A percentile compares a stretch with the other conserved stretches of the same genome.
Conservation (phyloP, 2,113 vertebrate species). For the Mohoua ochrocephala region DNA sequence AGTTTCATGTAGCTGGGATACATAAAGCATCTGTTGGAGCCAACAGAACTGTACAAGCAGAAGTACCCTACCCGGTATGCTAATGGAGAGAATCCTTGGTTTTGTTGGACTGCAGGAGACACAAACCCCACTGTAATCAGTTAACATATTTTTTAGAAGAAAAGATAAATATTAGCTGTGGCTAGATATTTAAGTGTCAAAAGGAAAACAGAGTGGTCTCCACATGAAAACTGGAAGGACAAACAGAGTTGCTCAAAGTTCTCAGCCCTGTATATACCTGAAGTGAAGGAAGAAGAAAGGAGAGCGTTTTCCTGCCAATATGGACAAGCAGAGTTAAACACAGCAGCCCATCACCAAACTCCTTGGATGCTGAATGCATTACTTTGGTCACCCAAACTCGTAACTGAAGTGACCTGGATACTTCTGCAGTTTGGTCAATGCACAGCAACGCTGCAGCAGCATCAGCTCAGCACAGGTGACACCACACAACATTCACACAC, state of each 20-base stretch:
- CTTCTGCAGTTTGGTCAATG: background rate
- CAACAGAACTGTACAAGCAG: background rate
- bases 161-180: background rate
- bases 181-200: background rate
- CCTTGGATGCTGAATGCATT: background rate
- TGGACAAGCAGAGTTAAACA: background rate
- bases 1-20: background rate
- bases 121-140: background rate
- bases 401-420: background rate
- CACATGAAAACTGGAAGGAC: background rate
- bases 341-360: background rate
- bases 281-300: background rate
- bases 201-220: background rate
- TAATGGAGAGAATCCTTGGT: background rate
- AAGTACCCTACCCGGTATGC: rapidly evolving
- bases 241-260: background rate
- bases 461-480: background rate
- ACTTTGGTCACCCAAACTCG: background rate
- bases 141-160: background rate
- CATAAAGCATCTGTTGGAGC: background rate
- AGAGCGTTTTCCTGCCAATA: background rate
- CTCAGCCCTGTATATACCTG: background rate
- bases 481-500: background rate
- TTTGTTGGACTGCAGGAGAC: background rate
- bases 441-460: background rate